These are phyloP conservation scores for Xylocampa areola DNA, from an alignment of 2,888 invertebrate genomes.

Conservation along the genomic window DNA sequence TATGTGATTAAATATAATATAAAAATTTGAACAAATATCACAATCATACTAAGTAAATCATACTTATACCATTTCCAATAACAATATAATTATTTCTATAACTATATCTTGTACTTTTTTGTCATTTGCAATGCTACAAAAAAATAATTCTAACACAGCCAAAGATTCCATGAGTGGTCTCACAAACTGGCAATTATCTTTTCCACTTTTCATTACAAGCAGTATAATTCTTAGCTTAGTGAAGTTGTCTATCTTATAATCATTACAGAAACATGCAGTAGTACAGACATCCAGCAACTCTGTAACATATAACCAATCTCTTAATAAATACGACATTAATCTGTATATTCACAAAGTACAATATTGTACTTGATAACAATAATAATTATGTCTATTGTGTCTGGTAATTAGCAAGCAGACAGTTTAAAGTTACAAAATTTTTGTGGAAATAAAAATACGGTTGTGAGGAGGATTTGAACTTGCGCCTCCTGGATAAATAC, in stretches of 20 bases:
- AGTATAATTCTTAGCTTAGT: constrained; percentile 81
- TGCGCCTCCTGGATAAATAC: no score
- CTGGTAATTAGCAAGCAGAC: no score
- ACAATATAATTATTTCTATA: constrained; percentile 74
- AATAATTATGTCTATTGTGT: no score
- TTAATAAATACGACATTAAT: not conserved
- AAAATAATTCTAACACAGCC: constrained; percentile 71
- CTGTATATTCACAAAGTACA: no score
- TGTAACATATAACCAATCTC: constrained; percentile 54
- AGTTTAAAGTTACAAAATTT: no score
- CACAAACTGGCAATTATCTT: constrained; percentile 77
- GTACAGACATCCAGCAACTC: constrained; percentile 80
- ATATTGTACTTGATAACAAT: no score
- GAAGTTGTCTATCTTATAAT: constrained; percentile 76
- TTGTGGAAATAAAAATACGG: no score
- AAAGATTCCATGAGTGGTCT: constrained; percentile 76
- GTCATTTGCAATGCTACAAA: constrained; percentile 70
- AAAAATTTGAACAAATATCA: not conserved
- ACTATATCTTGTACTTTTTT: constrained; percentile 82
- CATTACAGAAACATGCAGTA: constrained; percentile 67
- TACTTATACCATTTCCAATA: constrained; percentile 75
- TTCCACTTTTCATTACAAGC: constrained; percentile 82
- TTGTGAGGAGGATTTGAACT: no score
- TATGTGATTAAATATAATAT: constrained; percentile 5
- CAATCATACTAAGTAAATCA: not conserved